A percentile compares a stretch with the other conserved stretches of the same genome.
These are phyloP conservation scores for Athene cunicularia DNA, from an alignment of 2,113 vertebrate species.

Conservation along the genomic window DNA sequence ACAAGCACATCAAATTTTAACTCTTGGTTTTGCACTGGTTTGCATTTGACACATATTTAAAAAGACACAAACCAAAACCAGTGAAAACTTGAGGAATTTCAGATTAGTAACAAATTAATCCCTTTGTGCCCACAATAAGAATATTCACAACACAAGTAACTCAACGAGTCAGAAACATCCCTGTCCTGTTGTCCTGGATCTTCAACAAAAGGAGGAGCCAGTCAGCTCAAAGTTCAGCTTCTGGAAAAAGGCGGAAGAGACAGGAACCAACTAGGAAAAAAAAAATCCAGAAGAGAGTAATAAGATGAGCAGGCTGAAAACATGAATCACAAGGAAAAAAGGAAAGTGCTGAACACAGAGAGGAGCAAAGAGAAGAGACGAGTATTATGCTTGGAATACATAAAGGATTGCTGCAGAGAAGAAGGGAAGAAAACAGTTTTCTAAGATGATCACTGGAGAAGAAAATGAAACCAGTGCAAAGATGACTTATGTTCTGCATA, in stretches of 20 bases:
- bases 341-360: background rate
- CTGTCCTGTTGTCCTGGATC: background rate
- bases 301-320: background rate
- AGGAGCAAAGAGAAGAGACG: background rate
- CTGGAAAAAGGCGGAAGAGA: background rate
- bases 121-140: background rate
- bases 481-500: accelerated
- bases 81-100: background rate
- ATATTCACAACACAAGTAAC: background rate
- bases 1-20: background rate
- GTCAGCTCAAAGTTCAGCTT: background rate
- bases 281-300: background rate
- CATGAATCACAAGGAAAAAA: background rate
- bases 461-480: background rate
- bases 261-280: background rate
- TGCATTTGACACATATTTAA: accelerated
- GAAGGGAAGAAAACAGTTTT: background rate
- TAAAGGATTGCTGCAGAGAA: background rate
- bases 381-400: background rate
- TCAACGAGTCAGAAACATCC: background rate
- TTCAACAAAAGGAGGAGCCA: background rate
- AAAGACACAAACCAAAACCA: background rate
- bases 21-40: background rate
- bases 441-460: background rate
- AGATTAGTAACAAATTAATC: background rate